Conservation (phyloP, 2,797 vertebrate species). For the Coracias cyanogaster region DNA sequence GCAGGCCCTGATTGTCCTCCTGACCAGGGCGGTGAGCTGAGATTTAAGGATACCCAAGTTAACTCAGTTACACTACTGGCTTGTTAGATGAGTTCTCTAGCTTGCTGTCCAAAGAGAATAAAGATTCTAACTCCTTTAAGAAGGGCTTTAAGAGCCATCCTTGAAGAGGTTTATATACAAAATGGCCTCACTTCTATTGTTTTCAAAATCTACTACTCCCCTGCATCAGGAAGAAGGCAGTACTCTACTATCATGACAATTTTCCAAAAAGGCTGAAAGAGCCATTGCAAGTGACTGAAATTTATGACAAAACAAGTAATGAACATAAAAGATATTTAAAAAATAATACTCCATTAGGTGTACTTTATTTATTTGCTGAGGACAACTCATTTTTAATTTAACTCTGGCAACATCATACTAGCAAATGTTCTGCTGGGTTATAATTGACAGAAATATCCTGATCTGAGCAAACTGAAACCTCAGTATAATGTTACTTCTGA, state of each 20-base stretch:
- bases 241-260: neutral
- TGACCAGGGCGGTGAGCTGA: neutral
- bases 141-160: neutral
- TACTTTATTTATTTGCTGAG: conserved; percentile 21
- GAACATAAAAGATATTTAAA: neutral
- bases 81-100: neutral
- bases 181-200: neutral
- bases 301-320: neutral
- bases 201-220: neutral
- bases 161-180: neutral
- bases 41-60: neutral
- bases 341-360: neutral
- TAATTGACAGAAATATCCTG: neutral
- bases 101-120: neutral
- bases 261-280: neutral
- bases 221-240: neutral
- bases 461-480: neutral
- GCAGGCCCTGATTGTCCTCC: neutral
- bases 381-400: conserved; percentile 43
- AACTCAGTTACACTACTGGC: neutral
- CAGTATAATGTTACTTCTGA: neutral
- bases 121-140: neutral
- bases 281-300: neutral
- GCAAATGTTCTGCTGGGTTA: neutral
- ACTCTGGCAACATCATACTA: neutral